These are phyloP conservation scores for Drosophila sordidula DNA, from an alignment of 2,888 invertebrate genomes.

Conservation along the genomic window DNA sequence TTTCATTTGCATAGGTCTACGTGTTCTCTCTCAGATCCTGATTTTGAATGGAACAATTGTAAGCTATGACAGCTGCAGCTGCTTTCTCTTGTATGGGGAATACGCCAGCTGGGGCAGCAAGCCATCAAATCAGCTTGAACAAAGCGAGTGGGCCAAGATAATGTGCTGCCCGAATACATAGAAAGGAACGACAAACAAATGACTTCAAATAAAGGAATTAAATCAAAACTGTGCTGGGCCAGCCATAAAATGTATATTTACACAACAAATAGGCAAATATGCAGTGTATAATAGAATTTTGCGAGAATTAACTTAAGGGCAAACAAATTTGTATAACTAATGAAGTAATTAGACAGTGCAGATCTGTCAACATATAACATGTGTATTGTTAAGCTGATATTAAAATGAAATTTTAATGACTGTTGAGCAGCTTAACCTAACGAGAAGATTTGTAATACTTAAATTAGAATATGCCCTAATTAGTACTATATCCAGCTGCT, in stretches of 20 bases:
- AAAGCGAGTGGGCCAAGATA: neutral
- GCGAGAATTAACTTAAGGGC: neutral
- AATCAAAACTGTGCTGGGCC: too few species aligned
- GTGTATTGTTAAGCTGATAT: too few species aligned
- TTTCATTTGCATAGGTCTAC: slow-evolving; percentile 25
- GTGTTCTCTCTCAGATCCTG: neutral
- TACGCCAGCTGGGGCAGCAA: neutral
- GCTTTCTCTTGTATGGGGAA: slow-evolving; percentile 5
- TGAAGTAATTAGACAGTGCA: too few species aligned
- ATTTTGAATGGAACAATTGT: slow-evolving; percentile 22
- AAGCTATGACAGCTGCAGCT: slow-evolving; percentile 19
- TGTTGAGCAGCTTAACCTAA: too few species aligned
- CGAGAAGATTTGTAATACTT: too few species aligned
- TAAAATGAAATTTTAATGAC: too few species aligned
- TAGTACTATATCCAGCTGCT: too few species aligned
- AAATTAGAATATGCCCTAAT: too few species aligned
- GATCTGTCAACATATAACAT: too few species aligned
- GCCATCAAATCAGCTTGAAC: slow-evolving; percentile 3
- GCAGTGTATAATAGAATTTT: neutral
- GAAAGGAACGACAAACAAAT: neutral
- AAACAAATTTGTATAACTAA: too few species aligned
- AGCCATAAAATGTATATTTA: neutral
- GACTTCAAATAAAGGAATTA: slow-evolving; percentile 1
- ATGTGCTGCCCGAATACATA: neutral
- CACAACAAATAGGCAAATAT: too few species aligned